Base-by-base conservation (phyloP, 2,888 invertebrate genomes). In the Synergus gifuensis region DNA sequence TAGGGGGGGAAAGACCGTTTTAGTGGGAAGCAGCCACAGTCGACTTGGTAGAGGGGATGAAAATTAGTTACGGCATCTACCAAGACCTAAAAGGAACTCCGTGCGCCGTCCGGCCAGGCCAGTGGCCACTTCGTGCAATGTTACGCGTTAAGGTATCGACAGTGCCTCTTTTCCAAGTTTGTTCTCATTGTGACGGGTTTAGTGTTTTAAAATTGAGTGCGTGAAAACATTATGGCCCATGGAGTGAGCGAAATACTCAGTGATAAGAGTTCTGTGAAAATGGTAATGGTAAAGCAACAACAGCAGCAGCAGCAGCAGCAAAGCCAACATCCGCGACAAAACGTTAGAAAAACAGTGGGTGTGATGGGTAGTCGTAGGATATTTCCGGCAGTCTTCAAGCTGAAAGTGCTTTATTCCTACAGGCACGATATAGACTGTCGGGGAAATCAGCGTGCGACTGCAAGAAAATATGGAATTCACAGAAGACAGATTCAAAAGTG, bases 401-500 rank as follows among this genome's bases (percentile, higher is more conserved):
- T 97, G 85, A 97, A 97, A 94, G 97, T 98, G 87, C 94, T 97
- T 85, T 97, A 97, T 92, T 97, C 97, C 66, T 98, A 97, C 92
- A 94, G 97, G 85, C 95, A 95, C 88, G 97, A 98, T 91, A 94
- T 95, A 64, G 97, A 97, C 91, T 97, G 97, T 92, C 96, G 97
- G 89, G 97, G 97, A 76, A 98, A 97, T 92, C 97, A 97, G 92
- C 94, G 97, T 77, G 97, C 97, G 4, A 98, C 97, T 22, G 97
- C 97, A 82, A 94, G 97, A 89, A 98, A 98, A 93, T 98, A 97
- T 92, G 96, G 97, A 80, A 97, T 98, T 85, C 97, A 98, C 92
- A 94, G 97, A 80, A 94, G 97, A 81, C 97, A 98, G 92, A 97
- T 98, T 86, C 97, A 98, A 93, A 97, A 98, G 94, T 98, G 97